Conservation (phyloP, 2,888 invertebrate species). For the Danaus chrysippus region DNA sequence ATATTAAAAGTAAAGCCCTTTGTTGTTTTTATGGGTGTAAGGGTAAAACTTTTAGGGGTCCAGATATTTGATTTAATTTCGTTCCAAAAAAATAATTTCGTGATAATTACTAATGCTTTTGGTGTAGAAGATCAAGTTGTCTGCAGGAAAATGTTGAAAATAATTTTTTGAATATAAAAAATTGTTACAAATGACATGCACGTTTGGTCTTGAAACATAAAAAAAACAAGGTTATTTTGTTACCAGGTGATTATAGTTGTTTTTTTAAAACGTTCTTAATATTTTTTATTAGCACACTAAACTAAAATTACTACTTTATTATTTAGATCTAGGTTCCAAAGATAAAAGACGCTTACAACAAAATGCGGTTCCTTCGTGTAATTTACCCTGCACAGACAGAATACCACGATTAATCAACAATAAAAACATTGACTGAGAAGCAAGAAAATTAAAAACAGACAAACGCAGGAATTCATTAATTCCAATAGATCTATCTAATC, state of each 20-base stretch:
- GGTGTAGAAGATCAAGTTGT: not conserved
- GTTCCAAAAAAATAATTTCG: not conserved
- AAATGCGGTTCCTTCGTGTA: not conserved
- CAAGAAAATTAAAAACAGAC: not conserved
- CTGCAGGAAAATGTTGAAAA: not conserved
- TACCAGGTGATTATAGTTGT: not conserved
- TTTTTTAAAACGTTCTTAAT: not conserved
- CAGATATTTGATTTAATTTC: not conserved
- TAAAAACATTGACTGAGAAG: not conserved
- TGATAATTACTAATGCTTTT: not conserved
- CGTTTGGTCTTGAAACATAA: not conserved
- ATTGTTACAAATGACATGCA: not conserved
- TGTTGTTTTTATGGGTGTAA: constrained; percentile 1
- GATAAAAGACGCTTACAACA: not conserved
- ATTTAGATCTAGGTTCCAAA: constrained; percentile 1
- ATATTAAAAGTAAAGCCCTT: too few relatives aligned
- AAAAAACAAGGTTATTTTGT: not conserved
- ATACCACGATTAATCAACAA: not conserved
- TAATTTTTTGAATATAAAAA: not conserved
- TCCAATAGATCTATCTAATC: constrained; percentile 1
- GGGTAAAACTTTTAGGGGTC: not conserved
- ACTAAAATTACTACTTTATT: too few relatives aligned
- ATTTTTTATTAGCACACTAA: not conserved
- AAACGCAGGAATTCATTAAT: not conserved
- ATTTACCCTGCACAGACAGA: not conserved